Percentiles rank a stretch among this genome's conserved stretches.
Evolutionary conservation across 2,797 vertebrate species (phyloP).

Genomic region (Fundulus diaphanus): DNA sequence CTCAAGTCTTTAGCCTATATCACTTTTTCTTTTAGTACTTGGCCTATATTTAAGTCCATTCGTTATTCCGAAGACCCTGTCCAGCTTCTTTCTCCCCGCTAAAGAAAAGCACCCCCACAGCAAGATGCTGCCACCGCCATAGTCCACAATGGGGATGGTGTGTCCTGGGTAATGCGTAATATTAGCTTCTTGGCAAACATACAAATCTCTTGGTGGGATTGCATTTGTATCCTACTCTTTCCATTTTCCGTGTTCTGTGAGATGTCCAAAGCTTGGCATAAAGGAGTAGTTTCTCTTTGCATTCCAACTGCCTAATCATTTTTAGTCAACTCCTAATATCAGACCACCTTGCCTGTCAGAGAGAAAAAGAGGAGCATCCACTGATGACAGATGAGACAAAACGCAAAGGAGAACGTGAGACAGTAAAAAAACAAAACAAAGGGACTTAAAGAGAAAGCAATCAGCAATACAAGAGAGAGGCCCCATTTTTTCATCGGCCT

Average conservation of each 20-base stretch:
- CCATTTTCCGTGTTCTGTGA: too few species aligned
- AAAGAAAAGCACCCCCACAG: too few species aligned
- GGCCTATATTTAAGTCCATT: not conserved
- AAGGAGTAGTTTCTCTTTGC: slow-evolving; percentile 14
- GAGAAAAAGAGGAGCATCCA: slow-evolving; percentile 25
- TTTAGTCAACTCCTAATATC: slow-evolving; percentile 22
- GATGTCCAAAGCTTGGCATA: too few species aligned
- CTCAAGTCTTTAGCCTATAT: not conserved
- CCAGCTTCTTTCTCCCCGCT: not conserved
- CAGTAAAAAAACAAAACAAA: slow-evolving; percentile 38
- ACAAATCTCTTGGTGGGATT: too few species aligned
- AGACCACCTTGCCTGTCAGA: slow-evolving; percentile 25
- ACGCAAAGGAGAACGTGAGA: slow-evolving; percentile 45
- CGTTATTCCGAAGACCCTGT: not conserved
- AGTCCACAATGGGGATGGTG: too few species aligned
- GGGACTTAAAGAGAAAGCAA: slow-evolving; percentile 36
- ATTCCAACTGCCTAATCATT: slow-evolving; percentile 21
- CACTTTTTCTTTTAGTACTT: not conserved
- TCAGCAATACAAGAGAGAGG: slow-evolving; percentile 38
- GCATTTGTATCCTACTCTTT: too few species aligned
- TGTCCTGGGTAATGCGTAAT: too few species aligned
- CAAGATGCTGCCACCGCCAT: too few species aligned
- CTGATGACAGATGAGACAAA: slow-evolving; percentile 51
- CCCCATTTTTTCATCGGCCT: slow-evolving; percentile 52
- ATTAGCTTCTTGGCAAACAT: too few species aligned